Percentiles rank a stretch among this genome's conserved stretches.
These are phyloP conservation scores for Orchestes rusci DNA, from an alignment of 2,888 invertebrate genomes.

Conservation along the genomic window DNA sequence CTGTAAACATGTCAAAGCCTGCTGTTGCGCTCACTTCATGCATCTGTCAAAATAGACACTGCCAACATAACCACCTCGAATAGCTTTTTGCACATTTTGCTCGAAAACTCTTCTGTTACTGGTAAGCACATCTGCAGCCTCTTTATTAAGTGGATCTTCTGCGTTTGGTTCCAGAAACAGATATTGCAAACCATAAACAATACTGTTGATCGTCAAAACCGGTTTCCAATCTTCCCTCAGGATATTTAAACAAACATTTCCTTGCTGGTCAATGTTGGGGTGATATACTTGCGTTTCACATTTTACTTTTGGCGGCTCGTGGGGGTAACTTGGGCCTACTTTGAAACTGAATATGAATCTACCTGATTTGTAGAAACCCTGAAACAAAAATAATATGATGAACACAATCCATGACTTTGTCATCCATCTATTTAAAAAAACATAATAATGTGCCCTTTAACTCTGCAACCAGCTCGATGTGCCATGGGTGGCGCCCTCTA, in stretches of 20 bases:
- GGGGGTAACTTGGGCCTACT: conserved; percentile 96
- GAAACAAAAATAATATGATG: no score
- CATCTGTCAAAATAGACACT: conserved; percentile 92
- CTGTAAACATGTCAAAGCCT: no score
- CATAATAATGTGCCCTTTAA: no score
- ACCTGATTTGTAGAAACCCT: conserved; percentile 92
- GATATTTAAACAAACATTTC: conserved; percentile 96
- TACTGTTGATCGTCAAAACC: conserved; percentile 93
- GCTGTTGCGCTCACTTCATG: conserved; percentile 94
- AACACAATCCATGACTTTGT: no score
- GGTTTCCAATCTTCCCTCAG: conserved; percentile 99
- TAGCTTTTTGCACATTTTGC: conserved; percentile 92
- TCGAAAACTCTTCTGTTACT: conserved; percentile 91
- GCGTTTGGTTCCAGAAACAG: conserved; percentile 98
- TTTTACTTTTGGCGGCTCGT: conserved; percentile 97
- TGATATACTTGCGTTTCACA: conserved; percentile 97
- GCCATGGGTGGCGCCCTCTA: no score
- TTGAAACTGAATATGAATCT: conserved; percentile 95
- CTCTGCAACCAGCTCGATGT: no score
- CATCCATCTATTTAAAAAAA: no score
- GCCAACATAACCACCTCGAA: conserved; percentile 93
- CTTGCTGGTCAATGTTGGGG: conserved; percentile 96
- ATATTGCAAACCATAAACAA: conserved; percentile 96
- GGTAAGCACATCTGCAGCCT: conserved; percentile 94
- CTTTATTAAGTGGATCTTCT: conserved; percentile 97